Percentiles rank a stretch among this genome's conserved stretches.
These are phyloP conservation scores for Rhagologus leucostigma DNA, from an alignment of 2,113 vertebrate genomes.

Conservation along the genomic window DNA sequence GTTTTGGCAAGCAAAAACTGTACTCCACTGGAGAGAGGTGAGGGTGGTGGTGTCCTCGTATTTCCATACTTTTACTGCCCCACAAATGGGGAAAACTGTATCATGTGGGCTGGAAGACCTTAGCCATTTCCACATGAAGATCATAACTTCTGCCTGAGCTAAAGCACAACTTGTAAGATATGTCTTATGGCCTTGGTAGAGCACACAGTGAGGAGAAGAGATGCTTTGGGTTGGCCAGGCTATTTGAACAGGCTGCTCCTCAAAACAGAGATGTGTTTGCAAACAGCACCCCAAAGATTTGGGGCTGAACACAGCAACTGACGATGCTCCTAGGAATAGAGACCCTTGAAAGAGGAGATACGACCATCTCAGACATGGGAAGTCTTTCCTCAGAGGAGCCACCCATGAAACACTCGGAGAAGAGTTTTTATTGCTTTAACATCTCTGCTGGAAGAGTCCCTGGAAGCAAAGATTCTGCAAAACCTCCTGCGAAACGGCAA, in stretches of 20 bases:
- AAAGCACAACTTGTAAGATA: not conserved
- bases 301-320: not conserved
- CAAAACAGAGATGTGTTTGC: not conserved
- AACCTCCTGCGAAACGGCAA: not conserved
- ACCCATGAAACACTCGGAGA: fast-evolving
- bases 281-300: not conserved
- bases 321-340: fast-evolving
- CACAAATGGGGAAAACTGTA: not conserved
- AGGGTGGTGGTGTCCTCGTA: not conserved
- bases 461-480: not conserved
- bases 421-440: not conserved
- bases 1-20: not conserved
- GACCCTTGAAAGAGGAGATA: not conserved
- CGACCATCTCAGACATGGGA: not conserved
- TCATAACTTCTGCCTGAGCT: not conserved
- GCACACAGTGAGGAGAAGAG: not conserved
- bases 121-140: not conserved
- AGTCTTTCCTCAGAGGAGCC: not conserved
- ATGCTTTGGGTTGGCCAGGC: not conserved
- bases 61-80: not conserved
- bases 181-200: fast-evolving
- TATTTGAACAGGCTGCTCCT: not conserved
- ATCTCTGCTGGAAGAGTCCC: not conserved
- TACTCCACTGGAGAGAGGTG: not conserved
- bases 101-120: not conserved